Base-by-base conservation (phyloP, 2,113 vertebrate species). In the Pao palembangensis region DNA sequence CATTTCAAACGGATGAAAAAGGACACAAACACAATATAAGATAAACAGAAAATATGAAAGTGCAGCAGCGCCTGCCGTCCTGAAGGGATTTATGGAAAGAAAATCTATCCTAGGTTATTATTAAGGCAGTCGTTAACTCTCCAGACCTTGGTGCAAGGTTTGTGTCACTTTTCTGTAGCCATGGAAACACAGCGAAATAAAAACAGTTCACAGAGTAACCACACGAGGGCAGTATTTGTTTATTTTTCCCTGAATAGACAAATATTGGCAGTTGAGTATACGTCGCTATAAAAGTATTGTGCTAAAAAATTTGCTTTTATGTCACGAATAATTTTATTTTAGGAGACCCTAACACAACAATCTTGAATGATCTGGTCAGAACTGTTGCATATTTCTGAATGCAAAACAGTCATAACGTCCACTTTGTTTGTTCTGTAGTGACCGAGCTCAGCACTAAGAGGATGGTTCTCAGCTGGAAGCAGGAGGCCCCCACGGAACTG, bases 101-200 rank as follows among this genome's bases (percentile, higher is more conserved):
- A 38, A 38, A 38, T 10, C 34, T 12, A 10, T 38, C 20, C 20
- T 41, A 57, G 53, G 53, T 15, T 43, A 41, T 58, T 19, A 68
- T 59, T 15, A 46, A 66, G 23, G 47, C 64, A 67, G 69, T 61
- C 69, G 76, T 56, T 70, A 58, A 57, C 54, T 69, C 58, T 70
- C 31, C 50, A 60, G 46, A 21, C 49, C 1, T 1, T 38, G 23
- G 49, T 46, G 28, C 56, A 51, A 19, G 17, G 23, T 61, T 46
- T 49, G 57, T n/a, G 67, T 64, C 61, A 23, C 50, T 70, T 57
- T 46, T 46, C 38, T 67, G 75, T 85, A 69, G 51, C 66, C 78
- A 83, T 82, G 72, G 83, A 64, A 83, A 85, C 79, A 48, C 69
- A 21, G 25, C 25, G 60, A 55, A 10, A n/a, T 68, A 21, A 76